Evolutionary conservation across 2,113 vertebrate genomes (phyloP).

Genomic region (Promerops cafer): DNA sequence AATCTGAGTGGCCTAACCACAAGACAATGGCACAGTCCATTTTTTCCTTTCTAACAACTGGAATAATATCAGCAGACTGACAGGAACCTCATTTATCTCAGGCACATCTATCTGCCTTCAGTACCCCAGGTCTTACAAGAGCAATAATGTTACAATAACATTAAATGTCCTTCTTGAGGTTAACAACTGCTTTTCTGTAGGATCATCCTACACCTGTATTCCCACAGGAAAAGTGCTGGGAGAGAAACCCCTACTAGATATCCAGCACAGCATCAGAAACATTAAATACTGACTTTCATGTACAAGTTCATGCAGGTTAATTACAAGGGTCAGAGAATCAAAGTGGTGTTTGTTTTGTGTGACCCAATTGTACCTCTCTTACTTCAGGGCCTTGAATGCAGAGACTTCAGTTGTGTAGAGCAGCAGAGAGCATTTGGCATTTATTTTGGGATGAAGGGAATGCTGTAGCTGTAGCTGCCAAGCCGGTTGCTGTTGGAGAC

Average conservation of each 20-base stretch:
- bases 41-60: neutral
- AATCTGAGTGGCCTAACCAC: neutral
- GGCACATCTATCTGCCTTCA: neutral
- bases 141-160: neutral
- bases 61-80: neutral
- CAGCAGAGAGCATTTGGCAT: neutral
- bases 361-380: neutral
- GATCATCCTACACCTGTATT: neutral
- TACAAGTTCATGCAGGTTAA: neutral
- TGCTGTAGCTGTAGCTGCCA: neutral
- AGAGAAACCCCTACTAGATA: neutral
- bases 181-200: neutral
- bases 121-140: neutral
- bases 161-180: neutral
- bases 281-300: neutral
- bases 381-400: neutral
- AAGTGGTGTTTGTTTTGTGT: neutral
- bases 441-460: neutral
- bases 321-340: neutral
- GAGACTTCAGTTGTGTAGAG: neutral
- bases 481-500: neutral
- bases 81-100: neutral
- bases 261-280: neutral
- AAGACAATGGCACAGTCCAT: neutral
- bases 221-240: neutral